Evolutionary conservation across 2,113 vertebrate genomes (phyloP).

Genomic region (Corythaeola cristata): DNA sequence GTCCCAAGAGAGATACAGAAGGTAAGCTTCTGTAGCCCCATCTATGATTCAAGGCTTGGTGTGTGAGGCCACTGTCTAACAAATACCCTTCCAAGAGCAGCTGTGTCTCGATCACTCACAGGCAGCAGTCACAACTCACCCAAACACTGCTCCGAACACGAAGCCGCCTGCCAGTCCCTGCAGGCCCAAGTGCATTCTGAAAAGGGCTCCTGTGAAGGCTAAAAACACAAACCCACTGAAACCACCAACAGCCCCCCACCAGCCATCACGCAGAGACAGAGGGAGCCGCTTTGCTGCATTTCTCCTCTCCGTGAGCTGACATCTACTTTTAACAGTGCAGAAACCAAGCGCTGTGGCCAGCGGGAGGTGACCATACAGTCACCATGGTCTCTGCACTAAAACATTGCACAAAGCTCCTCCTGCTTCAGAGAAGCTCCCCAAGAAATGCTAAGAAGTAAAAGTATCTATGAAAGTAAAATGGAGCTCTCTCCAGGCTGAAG

Average conservation of each 20-base stretch:
- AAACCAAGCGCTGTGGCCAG: background rate
- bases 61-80: background rate
- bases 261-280: rapidly evolving
- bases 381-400: background rate
- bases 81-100: background rate
- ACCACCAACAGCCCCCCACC: background rate
- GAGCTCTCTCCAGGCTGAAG: background rate
- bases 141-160: constrained; percentile 79
- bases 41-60: background rate
- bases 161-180: constrained; percentile 81
- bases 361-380: background rate
- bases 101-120: background rate
- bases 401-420: background rate
- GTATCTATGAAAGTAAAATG: background rate
- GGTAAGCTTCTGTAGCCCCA: background rate
- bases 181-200: constrained; percentile 86
- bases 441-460: background rate
- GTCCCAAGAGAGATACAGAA: background rate
- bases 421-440: background rate
- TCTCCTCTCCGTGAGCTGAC: background rate
- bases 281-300: background rate
- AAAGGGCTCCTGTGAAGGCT: constrained; percentile 88
- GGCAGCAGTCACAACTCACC: constrained; percentile 75
- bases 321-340: background rate
- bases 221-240: background rate